Conservation (phyloP, 2,888 invertebrate species). For the Marronus borbonicus region DNA sequence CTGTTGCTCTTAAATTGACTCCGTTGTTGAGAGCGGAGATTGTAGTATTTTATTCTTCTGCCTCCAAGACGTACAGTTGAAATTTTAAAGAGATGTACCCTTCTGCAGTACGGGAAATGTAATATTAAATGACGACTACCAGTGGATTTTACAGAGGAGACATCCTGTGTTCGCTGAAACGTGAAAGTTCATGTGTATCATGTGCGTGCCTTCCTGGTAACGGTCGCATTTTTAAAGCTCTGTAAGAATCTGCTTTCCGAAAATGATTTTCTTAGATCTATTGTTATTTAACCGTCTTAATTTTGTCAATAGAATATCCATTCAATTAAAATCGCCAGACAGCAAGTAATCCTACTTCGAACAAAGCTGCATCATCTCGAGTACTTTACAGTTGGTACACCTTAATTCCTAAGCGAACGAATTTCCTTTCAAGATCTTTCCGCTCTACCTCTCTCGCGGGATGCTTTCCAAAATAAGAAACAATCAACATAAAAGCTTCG, state of each 20-base stretch:
- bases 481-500: neutral
- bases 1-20: slow-evolving; percentile 4
- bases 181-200: neutral
- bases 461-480: neutral
- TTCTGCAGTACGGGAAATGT: neutral
- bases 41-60: neutral
- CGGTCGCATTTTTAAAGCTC: neutral
- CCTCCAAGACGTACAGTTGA: neutral
- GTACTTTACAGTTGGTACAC: neutral
- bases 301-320: neutral
- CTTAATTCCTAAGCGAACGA: neutral
- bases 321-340: neutral
- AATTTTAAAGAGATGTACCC: neutral
- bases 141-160: neutral
- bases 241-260: neutral
- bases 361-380: neutral
- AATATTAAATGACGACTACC: neutral
- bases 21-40: slow-evolving; percentile 1
- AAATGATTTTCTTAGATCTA: neutral
- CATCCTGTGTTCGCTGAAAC: neutral
- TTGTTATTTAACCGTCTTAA: neutral
- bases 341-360: neutral
- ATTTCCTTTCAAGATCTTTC: neutral
- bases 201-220: neutral
- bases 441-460: neutral